Evolutionary conservation across 2,113 vertebrate species (phyloP), one percentile per base, ranked within the genome.

Genomic region (Dicaeum eximium): DNA sequence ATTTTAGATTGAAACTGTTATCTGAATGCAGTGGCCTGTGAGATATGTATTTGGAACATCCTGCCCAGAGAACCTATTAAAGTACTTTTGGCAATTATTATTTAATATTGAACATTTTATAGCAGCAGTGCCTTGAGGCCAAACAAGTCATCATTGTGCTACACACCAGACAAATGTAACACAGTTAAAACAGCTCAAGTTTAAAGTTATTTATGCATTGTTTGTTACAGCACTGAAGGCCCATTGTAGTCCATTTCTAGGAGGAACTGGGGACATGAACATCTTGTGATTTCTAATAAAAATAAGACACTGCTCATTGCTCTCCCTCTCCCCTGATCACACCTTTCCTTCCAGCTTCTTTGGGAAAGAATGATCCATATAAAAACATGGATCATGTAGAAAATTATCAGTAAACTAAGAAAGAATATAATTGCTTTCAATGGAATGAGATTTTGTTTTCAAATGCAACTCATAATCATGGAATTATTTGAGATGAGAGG

Each of bases 61-160:
- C 79, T 70, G 74, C 50, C 35, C n/a, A 83, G 67, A 93, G 38
- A 94, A 57, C 17, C 85, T 93, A 88, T 56, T 91, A 83, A 88
- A 94, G 81, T 92, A 90, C 92, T 83, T 96, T 92, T 86, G 74
- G 77, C 44, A 90, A 92, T 96, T 92, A 92, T 83, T 95, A 95
- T 95, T 97, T 96, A 86, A 96, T 95, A 95, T 64, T 48, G 51
- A 88, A 86, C 71, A 62, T 90, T 93, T 80, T 83, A 90, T 15
- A 90, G 71, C 74, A 83, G 75, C 18, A 27, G 31, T 56, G 74
- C 85, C 85, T 65, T 14, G 38, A 93, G 71, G 85, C 79, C 79
- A 95, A 80, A 72, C 71, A 73, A 92, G 72, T 80, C 48, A 64
- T 62, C 74, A 42, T 9, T 90, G 70, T 85, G 50, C 51, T 93